These are phyloP conservation scores for Apodemia hepburni DNA, from an alignment of 2,888 invertebrate species.

Conservation along the genomic window DNA sequence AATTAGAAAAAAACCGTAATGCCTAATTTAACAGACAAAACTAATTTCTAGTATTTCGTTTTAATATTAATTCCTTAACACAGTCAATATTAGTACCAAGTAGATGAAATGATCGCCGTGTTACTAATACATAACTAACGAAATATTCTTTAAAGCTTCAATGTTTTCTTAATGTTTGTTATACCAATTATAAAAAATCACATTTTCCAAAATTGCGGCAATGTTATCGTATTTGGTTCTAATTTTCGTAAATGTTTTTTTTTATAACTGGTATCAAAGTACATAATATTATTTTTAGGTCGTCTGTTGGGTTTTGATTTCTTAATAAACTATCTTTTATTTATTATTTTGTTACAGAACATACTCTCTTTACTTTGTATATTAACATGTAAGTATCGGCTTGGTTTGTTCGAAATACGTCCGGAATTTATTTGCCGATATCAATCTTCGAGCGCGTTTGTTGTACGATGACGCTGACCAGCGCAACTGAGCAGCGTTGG, in stretches of 20 bases:
- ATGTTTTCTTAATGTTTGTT: background rate
- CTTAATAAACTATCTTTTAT: background rate
- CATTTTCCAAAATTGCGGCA: too few species aligned
- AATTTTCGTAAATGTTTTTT: background rate
- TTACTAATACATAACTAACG: too few species aligned
- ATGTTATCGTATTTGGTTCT: background rate
- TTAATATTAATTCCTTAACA: too few species aligned
- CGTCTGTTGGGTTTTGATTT: background rate
- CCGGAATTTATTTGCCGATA: background rate
- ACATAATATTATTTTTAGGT: background rate
- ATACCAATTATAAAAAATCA: background rate
- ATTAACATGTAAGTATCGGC: background rate
- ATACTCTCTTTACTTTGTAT: background rate
- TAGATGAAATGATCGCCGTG: too few species aligned
- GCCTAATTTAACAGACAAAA: too few species aligned
- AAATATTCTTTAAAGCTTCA: too few species aligned
- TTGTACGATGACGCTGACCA: too few species aligned
- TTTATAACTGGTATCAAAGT: background rate
- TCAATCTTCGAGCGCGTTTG: too few species aligned
- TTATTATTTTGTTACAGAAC: background rate
- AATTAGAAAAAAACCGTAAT: too few species aligned
- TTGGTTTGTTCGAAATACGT: background rate
- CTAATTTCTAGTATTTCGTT: too few species aligned
- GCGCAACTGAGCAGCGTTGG: too few species aligned
- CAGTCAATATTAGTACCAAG: too few species aligned